Evolutionary conservation across 2,113 vertebrate genomes (phyloP).

Genomic region (Promerops cafer): DNA sequence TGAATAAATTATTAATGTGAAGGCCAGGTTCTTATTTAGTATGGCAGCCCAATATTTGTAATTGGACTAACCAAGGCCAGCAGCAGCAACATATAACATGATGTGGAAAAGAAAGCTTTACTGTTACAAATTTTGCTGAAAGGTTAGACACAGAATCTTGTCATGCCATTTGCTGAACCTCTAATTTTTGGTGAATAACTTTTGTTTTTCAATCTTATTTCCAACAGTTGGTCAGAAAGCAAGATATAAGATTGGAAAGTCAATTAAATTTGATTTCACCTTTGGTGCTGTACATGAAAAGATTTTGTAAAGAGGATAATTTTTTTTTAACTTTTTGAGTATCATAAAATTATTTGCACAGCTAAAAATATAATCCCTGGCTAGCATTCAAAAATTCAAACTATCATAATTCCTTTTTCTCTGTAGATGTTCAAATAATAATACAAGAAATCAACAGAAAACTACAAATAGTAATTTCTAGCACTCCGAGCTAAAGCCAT

Average conservation of each 20-base stretch:
- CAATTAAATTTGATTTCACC: background rate
- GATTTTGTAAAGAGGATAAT: background rate
- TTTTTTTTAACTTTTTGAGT: background rate
- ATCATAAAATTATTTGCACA: background rate
- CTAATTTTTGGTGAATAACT: background rate
- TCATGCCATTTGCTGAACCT: background rate
- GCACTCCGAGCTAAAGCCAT: background rate
- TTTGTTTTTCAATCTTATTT: background rate
- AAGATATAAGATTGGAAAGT: background rate
- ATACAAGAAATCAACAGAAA: background rate
- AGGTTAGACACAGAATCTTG: background rate
- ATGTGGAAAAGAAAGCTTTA: background rate
- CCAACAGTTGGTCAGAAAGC: background rate
- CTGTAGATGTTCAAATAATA: background rate
- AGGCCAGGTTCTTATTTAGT: background rate
- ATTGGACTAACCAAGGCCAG: background rate
- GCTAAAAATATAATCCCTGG: background rate
- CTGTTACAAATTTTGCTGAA: background rate
- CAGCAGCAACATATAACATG: background rate
- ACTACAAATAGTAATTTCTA: background rate
- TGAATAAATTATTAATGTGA: constrained; percentile 45
- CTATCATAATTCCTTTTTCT: background rate
- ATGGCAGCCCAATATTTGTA: background rate
- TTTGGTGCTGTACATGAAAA: background rate
- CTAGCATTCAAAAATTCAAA: background rate